Base-by-base conservation (phyloP, 2,113 vertebrate species). In the Calyptommatus sinebrachiatus region DNA sequence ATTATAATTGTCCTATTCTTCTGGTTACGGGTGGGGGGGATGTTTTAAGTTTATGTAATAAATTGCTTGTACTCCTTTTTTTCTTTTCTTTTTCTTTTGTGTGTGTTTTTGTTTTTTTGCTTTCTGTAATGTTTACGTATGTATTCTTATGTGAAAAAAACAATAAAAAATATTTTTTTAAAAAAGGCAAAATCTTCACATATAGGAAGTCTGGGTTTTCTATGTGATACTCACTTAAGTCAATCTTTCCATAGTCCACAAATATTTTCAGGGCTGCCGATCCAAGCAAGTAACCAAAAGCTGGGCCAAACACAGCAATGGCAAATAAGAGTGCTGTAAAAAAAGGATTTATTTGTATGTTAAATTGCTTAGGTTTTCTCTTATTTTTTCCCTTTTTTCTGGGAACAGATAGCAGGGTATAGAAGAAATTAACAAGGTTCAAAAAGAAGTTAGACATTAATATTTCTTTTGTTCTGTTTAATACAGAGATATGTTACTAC, bases 321-420 rank as follows among this genome's bases (percentile, higher is more conserved):
- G 98, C 93, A 87, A 99, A 99, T 74, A 99, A 93, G 84, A 99
- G 97, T 83, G 98, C 98, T 99, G 94, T 31, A 89, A 63, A n/a
- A 26, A 41, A 78, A 72, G 50, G 21, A 50, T 14, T 21, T 16
- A 7, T 46, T 7, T 1, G 1, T n/a, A 79, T 14, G 20, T 71
- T 14, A 1, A 4, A 1, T 0, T 10, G 16, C 7, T 82, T 11
- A 70, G 12, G 0, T 3, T 29, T 28, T 24, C 26, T 72, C 31
- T n/a, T 3, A 28, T n/a, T 76, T 63, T 53, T n/a, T 79, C 35
- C 76, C 65, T 16, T 12, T 62, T 46, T 60, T 66, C 50, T 21
- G 45, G 29, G 29, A 41, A 28, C 9, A 7, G 12, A 29, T 26
- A 28, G 61, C 14, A 28, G 26, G 63, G 12, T 1, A 28, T 5